Percentiles rank a stretch among this genome's conserved stretches.
These are phyloP conservation scores for Morone saxatilis DNA, from an alignment of 2,113 vertebrate species.

Conservation along the genomic window DNA sequence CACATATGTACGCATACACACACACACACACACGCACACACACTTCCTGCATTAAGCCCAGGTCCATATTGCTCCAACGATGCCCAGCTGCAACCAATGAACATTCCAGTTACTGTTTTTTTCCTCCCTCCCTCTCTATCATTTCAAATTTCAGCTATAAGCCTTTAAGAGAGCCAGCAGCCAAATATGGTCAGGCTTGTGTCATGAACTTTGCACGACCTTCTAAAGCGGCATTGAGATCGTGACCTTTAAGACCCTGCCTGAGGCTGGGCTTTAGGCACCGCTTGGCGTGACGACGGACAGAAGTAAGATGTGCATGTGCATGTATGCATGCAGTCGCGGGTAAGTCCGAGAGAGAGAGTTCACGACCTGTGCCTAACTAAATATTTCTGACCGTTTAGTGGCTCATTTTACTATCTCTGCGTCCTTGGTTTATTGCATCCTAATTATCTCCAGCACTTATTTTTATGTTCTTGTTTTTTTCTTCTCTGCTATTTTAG, in stretches of 20 bases:
- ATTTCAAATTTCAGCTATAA: slow-evolving; percentile 82
- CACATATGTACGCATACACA: slow-evolving; percentile 34
- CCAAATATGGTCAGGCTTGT: slow-evolving; percentile 74
- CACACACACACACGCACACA: slow-evolving; percentile 46
- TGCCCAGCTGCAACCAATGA: slow-evolving; percentile 86
- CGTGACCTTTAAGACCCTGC: slow-evolving; percentile 80
- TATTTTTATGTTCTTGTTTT: slow-evolving; percentile 30
- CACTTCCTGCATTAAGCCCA: slow-evolving; percentile 80
- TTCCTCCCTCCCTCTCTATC: slow-evolving; percentile 65
- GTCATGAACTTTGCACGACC: slow-evolving; percentile 81
- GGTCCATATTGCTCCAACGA: slow-evolving; percentile 76
- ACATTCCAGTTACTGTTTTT: slow-evolving; percentile 76
- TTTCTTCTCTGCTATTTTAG: slow-evolving; percentile 8
- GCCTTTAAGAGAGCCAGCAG: slow-evolving; percentile 79
- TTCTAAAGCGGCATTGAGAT: slow-evolving; percentile 65
- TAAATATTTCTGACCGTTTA: slow-evolving; percentile 36
- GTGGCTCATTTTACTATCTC: slow-evolving; percentile 42
- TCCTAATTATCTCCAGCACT: slow-evolving; percentile 50
- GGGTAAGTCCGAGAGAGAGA: slow-evolving; percentile 4
- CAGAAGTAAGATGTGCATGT: slow-evolving; percentile 23
- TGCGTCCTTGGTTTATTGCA: slow-evolving; percentile 33
- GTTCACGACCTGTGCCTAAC: slow-evolving; percentile 40
- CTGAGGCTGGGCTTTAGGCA: slow-evolving; percentile 70
- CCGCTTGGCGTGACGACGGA: slow-evolving; percentile 41
- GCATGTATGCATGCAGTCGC: not conserved